phyloP scores from a whole-genome alignment of 2,113 vertebrate genomes.

The Pelecanoides urinatrix region DNA sequence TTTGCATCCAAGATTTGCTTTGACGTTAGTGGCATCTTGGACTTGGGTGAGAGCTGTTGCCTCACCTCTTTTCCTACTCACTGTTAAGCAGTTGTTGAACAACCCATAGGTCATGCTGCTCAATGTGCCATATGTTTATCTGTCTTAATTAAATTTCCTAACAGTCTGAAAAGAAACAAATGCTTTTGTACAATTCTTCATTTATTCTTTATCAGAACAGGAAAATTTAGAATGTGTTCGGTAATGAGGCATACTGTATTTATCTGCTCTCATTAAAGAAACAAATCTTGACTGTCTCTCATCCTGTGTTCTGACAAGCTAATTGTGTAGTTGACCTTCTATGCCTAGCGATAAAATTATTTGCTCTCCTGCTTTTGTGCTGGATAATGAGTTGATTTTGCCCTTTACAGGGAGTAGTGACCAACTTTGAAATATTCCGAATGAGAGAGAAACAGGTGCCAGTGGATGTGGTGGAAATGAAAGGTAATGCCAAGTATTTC shows the following conservation, averaged over 20 bases:
- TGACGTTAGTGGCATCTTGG: background rate
- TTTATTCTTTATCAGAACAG: background rate
- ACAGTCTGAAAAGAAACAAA: background rate
- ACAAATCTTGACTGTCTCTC: background rate
- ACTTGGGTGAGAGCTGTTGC: background rate
- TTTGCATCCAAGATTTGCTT: background rate
- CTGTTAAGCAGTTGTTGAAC: background rate
- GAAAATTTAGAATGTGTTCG: background rate
- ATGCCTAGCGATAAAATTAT: background rate
- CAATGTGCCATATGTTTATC: background rate
- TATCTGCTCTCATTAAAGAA: background rate
- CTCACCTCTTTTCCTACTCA: background rate
- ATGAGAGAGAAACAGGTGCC: conserved; percentile 99
- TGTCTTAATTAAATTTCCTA: background rate
- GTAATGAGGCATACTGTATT: background rate
- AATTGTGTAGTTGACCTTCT: background rate
- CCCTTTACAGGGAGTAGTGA: conserved; percentile 89
- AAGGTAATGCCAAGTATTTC: conserved; percentile 76
- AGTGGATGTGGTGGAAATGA: conserved; percentile 98
- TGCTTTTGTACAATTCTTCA: background rate
- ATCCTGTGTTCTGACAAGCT: background rate
- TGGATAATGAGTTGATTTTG: background rate
- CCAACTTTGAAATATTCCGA: conserved; percentile 99
- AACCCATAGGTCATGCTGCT: background rate
- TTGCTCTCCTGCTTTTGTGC: background rate